Percentiles rank a stretch among this genome's conserved stretches.
phyloP scores from a whole-genome alignment of 1,140 invertebrate species.

The Maniola jurtina region DNA sequence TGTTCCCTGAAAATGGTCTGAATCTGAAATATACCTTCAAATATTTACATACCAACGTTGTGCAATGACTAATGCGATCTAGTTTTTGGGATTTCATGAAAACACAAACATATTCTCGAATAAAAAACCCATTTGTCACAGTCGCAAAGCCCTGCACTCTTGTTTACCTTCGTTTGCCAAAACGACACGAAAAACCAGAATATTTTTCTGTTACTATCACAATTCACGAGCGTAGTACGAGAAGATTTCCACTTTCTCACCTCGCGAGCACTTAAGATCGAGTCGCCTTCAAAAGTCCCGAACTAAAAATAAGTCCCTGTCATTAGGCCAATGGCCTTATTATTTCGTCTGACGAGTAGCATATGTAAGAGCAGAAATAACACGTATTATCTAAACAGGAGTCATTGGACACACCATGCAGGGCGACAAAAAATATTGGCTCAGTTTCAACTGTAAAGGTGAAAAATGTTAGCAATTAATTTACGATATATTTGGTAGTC shows the following conservation, averaged over 20 bases:
- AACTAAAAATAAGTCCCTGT: conserved; percentile 68
- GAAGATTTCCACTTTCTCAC: conserved; percentile 35
- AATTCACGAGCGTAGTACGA: conserved; percentile 19
- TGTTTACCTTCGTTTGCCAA: conserved; percentile 36
- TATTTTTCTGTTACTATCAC: neutral
- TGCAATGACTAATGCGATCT: conserved; percentile 11
- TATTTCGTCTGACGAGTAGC: conserved; percentile 70
- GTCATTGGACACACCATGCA: conserved; percentile 42
- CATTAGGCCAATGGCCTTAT: conserved; percentile 76
- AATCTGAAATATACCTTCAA: neutral
- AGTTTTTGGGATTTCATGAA: conserved; percentile 15
- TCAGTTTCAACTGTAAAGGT: conserved; percentile 36
- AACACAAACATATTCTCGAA: conserved; percentile 6
- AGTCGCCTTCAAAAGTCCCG: conserved; percentile 55
- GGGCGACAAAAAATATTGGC: conserved; percentile 59
- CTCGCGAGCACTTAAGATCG: conserved; percentile 45
- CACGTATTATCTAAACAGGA: conserved; percentile 64
- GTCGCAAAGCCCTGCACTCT: conserved; percentile 9
- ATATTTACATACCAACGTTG: neutral
- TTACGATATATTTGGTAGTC: neutral
- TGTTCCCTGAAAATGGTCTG: neutral
- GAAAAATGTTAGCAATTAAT: conserved; percentile 4
- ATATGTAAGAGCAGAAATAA: conserved; percentile 69
- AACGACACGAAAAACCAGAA: neutral
- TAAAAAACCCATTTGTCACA: conserved; percentile 19